A percentile compares a stretch with the other conserved stretches of the same genome.
Conservation (phyloP, 2,797 vertebrate species). For the Halcyon leucocephala region DNA sequence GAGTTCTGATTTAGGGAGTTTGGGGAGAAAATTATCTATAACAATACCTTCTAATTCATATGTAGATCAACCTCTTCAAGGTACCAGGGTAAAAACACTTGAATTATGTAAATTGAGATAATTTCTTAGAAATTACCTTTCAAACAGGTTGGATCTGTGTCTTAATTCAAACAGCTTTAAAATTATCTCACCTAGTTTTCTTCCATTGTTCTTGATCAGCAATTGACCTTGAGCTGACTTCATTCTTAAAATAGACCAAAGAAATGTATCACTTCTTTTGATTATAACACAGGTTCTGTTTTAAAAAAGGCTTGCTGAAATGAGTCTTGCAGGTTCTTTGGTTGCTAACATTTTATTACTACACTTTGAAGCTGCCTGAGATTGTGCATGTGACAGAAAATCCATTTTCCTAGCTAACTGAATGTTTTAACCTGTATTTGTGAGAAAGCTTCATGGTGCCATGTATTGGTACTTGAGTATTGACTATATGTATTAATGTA, state of each 20-base stretch:
- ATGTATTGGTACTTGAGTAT: not conserved
- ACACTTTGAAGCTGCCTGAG: conserved; percentile 59
- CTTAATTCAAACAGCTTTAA: conserved; percentile 67
- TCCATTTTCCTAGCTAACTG: conserved; percentile 13
- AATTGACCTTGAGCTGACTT: conserved; percentile 76
- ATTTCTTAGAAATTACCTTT: conserved; percentile 64
- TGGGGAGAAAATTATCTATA: not conserved
- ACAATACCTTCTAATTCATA: conserved; percentile 47
- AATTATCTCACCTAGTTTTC: conserved; percentile 72
- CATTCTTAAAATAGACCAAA: conserved; percentile 73
- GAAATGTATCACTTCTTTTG: conserved; percentile 63
- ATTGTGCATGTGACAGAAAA: conserved; percentile 28
- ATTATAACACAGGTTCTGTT: conserved; percentile 63
- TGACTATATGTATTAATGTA: not conserved
- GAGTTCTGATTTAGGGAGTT: not conserved
- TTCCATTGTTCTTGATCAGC: conserved; percentile 72
- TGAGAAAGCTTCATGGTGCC: not conserved
- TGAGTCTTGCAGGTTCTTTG: conserved; percentile 57
- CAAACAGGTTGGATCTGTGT: conserved; percentile 48
- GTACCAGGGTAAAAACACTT: conserved; percentile 25
- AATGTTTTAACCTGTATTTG: conserved; percentile 51
- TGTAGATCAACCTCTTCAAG: conserved; percentile 52
- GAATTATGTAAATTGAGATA: conserved; percentile 57
- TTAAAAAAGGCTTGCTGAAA: conserved; percentile 65
- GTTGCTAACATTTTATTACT: conserved; percentile 59